Evolutionary conservation across 2,797 vertebrate genomes (phyloP).

Genomic region (Coracias cyanogaster): DNA sequence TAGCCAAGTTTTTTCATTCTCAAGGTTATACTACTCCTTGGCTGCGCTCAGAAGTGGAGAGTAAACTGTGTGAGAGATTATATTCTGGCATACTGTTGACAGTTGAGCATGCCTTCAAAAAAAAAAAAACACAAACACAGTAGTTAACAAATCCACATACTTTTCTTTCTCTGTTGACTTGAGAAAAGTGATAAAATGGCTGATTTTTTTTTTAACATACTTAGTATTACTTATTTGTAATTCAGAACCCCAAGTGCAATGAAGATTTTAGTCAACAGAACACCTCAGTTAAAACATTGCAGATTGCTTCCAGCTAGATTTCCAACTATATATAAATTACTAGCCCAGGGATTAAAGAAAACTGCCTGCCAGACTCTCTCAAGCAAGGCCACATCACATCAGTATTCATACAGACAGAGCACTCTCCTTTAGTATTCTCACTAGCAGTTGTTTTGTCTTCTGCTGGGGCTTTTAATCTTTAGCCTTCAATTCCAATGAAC

Average conservation of each 20-base stretch:
- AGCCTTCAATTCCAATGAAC: conserved; percentile 30
- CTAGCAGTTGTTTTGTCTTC: conserved; percentile 12
- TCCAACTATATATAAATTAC: background rate
- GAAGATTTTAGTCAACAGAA: background rate
- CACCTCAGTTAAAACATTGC: background rate
- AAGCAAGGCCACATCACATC: background rate
- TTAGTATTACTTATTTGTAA: background rate
- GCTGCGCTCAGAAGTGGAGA: background rate
- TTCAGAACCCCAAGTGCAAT: background rate
- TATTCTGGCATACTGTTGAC: background rate
- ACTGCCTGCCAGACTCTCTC: background rate
- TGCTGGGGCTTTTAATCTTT: conserved; percentile 7
- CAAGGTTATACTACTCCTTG: background rate
- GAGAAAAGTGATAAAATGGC: background rate
- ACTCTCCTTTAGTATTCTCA: conserved; percentile 9
- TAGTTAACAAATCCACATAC: background rate
- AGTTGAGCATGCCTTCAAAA: background rate
- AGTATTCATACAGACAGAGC: background rate
- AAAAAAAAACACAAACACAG: too few species aligned
- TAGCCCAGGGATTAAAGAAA: background rate
- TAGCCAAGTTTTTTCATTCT: background rate
- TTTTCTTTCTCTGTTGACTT: background rate
- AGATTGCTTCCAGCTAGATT: background rate
- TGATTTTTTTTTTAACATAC: background rate
- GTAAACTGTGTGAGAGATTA: background rate